Evolutionary conservation across 1,140 invertebrate species (phyloP), one percentile per base, ranked within the genome.

Genomic region (Bombus haemorrhoidalis): DNA sequence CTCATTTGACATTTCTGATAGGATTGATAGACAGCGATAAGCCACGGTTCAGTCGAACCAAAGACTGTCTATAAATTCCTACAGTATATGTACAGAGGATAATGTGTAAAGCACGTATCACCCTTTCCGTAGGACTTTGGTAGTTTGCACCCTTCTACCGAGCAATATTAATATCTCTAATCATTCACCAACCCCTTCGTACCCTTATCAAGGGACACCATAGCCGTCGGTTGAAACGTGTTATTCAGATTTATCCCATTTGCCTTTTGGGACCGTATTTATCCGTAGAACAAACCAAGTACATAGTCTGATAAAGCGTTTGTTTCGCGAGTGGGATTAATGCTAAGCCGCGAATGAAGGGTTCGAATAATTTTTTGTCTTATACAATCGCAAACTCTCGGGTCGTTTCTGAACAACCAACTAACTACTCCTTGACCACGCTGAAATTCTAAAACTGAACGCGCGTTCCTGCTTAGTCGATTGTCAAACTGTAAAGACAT

Each of bases 141-240:
- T 91, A 90, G 87, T 92, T 89, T 90, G 87, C 90, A 92, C 92
- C 93, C 93, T 93, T 92, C 81, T 77, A 73, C 66, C 57, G 76
- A 81, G 88, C 87, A 87, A 93, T 95, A 95, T 94, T 95, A 95
- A 95, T 95, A 95, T 94, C 93, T 93, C 93, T 94, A 95, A 95
- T 95, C 94, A 95, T 94, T 95, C 94, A 95, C 91, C 86, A 89
- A 94, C 93, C 94, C 94, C 92, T 94, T 95, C 87, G 88, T 88
- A 94, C 94, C 93, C 93, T 94, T 94, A 95, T 94, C 94, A 95
- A 94, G 91, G 89, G 86, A 93, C 83, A 90, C 92, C 92, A 91
- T 83, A 91, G 90, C 89, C 91, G 89, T 84, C 85, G 90, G 88
- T 93, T 93, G 93, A 94, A 93, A 93, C 90, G 93, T 92, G 92